Percentiles rank a stretch among this genome's conserved stretches.
These are phyloP conservation scores for Dicentrarchus labrax DNA, from an alignment of 2,113 vertebrate species.

Conservation along the genomic window DNA sequence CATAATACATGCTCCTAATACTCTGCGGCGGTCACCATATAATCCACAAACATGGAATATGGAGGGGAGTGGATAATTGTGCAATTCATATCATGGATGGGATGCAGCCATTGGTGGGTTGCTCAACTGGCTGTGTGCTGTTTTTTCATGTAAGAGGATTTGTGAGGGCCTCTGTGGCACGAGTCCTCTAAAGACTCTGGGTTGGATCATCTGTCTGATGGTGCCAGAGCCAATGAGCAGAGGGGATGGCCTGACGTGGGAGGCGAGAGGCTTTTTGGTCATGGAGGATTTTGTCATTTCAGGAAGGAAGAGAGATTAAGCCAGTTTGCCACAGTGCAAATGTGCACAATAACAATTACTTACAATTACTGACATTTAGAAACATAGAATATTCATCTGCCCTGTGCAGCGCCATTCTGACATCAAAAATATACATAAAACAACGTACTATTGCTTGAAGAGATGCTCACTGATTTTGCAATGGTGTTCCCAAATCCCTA, in stretches of 20 bases:
- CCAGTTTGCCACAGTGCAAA: not conserved
- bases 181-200: slow-evolving; percentile 31
- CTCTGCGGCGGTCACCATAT: slow-evolving; percentile 28
- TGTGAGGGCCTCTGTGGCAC: slow-evolving; percentile 46
- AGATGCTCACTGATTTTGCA: no score
- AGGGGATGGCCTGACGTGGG: not conserved
- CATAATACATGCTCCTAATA: slow-evolving; percentile 60
- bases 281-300: slow-evolving; percentile 23
- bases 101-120: slow-evolving; percentile 34
- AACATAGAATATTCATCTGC: not conserved
- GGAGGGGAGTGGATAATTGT: slow-evolving; percentile 32
- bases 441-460: no score
- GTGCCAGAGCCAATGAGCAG: slow-evolving; percentile 47
- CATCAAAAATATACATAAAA: no score
- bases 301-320: slow-evolving; percentile 30
- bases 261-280: slow-evolving; percentile 7
- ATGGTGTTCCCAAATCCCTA: no score
- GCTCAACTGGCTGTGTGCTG: slow-evolving; percentile 36
- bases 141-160: slow-evolving; percentile 78
- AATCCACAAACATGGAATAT: slow-evolving; percentile 74
- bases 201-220: slow-evolving; percentile 36
- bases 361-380: not conserved
- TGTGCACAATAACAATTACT: not conserved
- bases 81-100: slow-evolving; percentile 56
- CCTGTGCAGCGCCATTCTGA: not conserved